Evolutionary conservation across 2,888 invertebrate species (phyloP), one percentile per base, ranked within the genome.

Genomic region (Andrena flavipes): DNA sequence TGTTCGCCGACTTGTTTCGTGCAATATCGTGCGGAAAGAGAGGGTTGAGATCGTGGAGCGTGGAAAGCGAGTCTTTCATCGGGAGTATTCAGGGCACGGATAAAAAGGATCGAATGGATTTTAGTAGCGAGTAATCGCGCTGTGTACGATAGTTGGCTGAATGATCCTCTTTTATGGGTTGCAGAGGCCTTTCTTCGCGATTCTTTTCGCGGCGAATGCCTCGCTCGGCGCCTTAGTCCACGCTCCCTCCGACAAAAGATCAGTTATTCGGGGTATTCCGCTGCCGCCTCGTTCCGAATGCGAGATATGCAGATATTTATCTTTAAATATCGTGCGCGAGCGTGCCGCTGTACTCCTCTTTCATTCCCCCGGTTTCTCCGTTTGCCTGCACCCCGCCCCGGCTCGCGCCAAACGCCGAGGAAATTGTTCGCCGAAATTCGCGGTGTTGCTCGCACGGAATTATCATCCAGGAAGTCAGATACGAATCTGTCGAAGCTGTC

Each of bases 101-200:
- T 65, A 79, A 79, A 75, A 79, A 81, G 73, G 69, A 81, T 79
- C 73, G 69, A 70, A 70, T 73, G 68, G 80, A 79, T 81, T 79
- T 81, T 73, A 73, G 79, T 73, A 79, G 72, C 72, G 49, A 79
- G 68, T 81, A 80, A 79, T 81, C 81, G 69, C n/a, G 65, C 33
- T 42, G 59, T 33, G 80, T 49, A 62, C 63, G 73, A 70, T 65
- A 60, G 64, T 70, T 65, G 51, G 26, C 26, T 20, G 71, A 80
- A 78, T 67, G 80, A 78, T 78, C 62, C 80, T 56, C 79, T 77
- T 80, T 77, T 71, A 77, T 71, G 30, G 64, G 30, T 65, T 48
- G 51, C 35, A 60, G 23, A 70, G 63, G 56, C 35, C 68, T 42
- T 49, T 64, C 33, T 51, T 35, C 68, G 35, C 64, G 42, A 69